These are phyloP conservation scores for Diachasmimorpha longicaudata DNA, from an alignment of 1,140 invertebrate species.

Conservation along the genomic window DNA sequence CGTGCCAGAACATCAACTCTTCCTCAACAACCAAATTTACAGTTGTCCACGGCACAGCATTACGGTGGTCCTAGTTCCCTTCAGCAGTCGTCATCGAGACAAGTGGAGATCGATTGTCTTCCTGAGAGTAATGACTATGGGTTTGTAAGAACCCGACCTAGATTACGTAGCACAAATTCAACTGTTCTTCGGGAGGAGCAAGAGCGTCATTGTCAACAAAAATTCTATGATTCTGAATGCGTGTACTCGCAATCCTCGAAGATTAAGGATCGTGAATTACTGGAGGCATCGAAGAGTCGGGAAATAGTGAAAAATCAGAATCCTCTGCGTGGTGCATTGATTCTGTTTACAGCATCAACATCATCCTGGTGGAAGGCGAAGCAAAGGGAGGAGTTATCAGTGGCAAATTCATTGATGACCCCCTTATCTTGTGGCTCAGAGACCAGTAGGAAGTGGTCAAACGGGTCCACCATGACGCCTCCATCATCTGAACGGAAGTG, in stretches of 20 bases:
- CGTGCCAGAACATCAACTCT: constrained; percentile 62
- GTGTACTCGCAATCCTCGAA: constrained; percentile 23
- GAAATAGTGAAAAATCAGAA: constrained; percentile 46
- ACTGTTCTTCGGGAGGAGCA: constrained; percentile 41
- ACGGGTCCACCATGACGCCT: constrained; percentile 42
- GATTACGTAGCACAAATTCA: constrained; percentile 58
- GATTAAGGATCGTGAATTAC: constrained; percentile 35
- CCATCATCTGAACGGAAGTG: constrained; percentile 48
- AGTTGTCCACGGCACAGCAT: constrained; percentile 36
- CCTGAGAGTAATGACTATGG: constrained; percentile 53
- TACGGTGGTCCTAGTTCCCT: constrained; percentile 49
- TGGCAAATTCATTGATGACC: constrained; percentile 2
- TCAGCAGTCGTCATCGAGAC: constrained; percentile 37
- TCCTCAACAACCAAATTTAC: constrained; percentile 51
- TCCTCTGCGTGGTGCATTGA: constrained; percentile 49
- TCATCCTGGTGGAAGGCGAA: constrained; percentile 60
- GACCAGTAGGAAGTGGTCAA: constrained; percentile 37
- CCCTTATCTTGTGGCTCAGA: constrained; percentile 25
- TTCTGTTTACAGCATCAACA: constrained; percentile 56
- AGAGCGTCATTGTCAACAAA: constrained; percentile 37
- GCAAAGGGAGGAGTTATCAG: constrained; percentile 51
- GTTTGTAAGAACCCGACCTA: constrained; percentile 58
- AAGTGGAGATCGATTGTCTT: constrained; percentile 19
- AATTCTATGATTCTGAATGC: constrained; percentile 30
- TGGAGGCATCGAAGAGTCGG: constrained; percentile 37